Evolutionary conservation across 2,888 invertebrate species (phyloP).

Genomic region (Spisula solida): DNA sequence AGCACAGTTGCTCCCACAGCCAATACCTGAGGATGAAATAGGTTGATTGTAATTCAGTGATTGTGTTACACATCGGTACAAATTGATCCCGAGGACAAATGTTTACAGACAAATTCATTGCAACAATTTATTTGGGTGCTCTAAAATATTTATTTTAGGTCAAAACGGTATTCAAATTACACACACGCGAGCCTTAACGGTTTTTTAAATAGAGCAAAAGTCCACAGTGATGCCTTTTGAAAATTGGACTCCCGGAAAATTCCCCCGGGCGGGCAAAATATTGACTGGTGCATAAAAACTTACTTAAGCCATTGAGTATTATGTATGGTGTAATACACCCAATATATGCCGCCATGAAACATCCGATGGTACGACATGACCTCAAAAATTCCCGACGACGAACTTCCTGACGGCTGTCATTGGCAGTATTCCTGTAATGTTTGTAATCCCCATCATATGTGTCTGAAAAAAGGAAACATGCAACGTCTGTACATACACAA

Average conservation of each 20-base stretch:
- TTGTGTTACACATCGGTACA: neutral
- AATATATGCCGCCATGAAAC: slow-evolving; percentile 55
- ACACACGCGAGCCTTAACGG: too few relatives aligned
- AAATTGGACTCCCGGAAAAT: too few relatives aligned
- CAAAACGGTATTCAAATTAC: too few relatives aligned
- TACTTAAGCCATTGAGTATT: slow-evolving; percentile 34
- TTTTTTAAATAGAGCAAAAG: too few relatives aligned
- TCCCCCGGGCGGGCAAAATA: too few relatives aligned
- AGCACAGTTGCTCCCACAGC: slow-evolving; percentile 5
- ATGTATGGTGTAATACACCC: slow-evolving; percentile 59
- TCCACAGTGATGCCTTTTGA: too few relatives aligned
- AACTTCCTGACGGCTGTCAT: slow-evolving; percentile 14
- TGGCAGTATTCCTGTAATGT: neutral
- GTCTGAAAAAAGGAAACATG: too few relatives aligned
- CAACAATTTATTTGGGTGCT: too few relatives aligned
- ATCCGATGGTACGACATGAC: slow-evolving; percentile 53
- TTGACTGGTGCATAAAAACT: too few relatives aligned
- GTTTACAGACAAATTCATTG: too few relatives aligned
- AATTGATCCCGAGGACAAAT: neutral
- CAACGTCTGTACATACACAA: too few relatives aligned
- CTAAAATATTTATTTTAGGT: neutral
- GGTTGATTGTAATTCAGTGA: neutral
- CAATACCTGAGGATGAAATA: slow-evolving; percentile 19
- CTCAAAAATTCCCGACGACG: slow-evolving; percentile 39
- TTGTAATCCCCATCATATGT: too few relatives aligned